Percentiles rank a stretch among this genome's conserved stretches.
Evolutionary conservation across 2,113 vertebrate genomes (phyloP).

Genomic region (Forbesichthys agassizii): DNA sequence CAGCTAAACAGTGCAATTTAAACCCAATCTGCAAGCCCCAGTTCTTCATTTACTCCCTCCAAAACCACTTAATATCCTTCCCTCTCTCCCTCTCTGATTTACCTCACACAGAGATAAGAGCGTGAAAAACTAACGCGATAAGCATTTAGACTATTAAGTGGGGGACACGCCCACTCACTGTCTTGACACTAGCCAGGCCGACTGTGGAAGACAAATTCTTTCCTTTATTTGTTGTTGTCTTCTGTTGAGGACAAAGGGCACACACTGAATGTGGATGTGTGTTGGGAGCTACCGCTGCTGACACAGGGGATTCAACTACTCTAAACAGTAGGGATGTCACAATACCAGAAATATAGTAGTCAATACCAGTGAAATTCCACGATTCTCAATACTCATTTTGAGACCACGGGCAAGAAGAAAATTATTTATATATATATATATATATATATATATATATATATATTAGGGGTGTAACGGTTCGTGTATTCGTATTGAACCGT

Average conservation of each 20-base stretch:
- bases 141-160: constrained; percentile 39
- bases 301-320: too few relatives aligned
- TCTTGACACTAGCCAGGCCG: constrained; percentile 56
- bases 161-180: constrained; percentile 45
- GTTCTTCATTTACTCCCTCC: constrained; percentile 48
- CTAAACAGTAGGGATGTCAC: too few relatives aligned
- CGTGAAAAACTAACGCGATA: constrained; percentile 48
- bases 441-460: too few relatives aligned
- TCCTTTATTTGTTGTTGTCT: constrained; percentile 49
- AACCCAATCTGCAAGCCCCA: constrained; percentile 52
- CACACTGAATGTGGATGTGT: constrained; percentile 57
- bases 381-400: too few relatives aligned
- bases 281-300: constrained; percentile 31
- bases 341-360: too few relatives aligned
- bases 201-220: constrained; percentile 39
- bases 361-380: too few relatives aligned
- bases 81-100: constrained; percentile 28
- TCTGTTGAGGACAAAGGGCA: constrained; percentile 53
- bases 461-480: too few relatives aligned
- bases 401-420: too few relatives aligned
- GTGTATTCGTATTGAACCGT: too few relatives aligned
- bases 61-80: constrained; percentile 15
- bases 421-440: too few relatives aligned
- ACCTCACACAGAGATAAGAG: constrained; percentile 39
- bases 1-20: constrained; percentile 59